Conservation (phyloP, 2,888 invertebrate genomes). For the Itoplectis maculator region DNA sequence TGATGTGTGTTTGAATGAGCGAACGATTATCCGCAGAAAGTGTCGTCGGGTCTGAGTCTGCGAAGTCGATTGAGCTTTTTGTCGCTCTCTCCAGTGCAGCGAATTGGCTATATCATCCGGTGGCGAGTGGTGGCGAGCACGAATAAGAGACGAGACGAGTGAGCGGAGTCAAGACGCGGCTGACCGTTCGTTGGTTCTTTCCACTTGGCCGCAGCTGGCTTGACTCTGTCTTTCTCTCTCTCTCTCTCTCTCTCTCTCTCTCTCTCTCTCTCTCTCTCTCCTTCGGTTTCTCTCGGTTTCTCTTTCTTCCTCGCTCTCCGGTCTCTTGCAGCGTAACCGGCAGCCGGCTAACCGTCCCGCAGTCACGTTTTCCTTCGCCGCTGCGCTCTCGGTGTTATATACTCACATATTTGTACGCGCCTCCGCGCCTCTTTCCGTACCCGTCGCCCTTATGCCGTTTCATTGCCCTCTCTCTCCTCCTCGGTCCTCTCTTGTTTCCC, state of each 20-base stretch:
- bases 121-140: not conserved
- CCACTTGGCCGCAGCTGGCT: conserved; percentile 44
- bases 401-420: not conserved
- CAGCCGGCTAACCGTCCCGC: not conserved
- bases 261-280: no score
- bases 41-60: not conserved
- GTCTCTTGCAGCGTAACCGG: conserved; percentile 38
- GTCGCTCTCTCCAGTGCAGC: not conserved
- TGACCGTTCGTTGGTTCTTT: conserved; percentile 57
- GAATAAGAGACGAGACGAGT: conserved; percentile 2
- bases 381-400: not conserved
- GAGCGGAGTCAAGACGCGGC: conserved; percentile 37
- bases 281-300: no score
- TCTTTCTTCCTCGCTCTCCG: no score
- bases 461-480: conserved; percentile 13
- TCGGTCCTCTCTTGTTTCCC: not conserved
- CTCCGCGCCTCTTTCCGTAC: not conserved
- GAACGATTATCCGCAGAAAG: not conserved
- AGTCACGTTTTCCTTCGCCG: conserved; percentile 35
- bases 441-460: conserved; percentile 9
- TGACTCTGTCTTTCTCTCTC: no score
- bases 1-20: not conserved
- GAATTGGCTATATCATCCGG: conserved; percentile 6
- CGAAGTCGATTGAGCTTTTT: not conserved
- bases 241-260: no score